Evolutionary conservation across 2,797 vertebrate species (phyloP).

Genomic region (Enteromius afrohamiltoni): DNA sequence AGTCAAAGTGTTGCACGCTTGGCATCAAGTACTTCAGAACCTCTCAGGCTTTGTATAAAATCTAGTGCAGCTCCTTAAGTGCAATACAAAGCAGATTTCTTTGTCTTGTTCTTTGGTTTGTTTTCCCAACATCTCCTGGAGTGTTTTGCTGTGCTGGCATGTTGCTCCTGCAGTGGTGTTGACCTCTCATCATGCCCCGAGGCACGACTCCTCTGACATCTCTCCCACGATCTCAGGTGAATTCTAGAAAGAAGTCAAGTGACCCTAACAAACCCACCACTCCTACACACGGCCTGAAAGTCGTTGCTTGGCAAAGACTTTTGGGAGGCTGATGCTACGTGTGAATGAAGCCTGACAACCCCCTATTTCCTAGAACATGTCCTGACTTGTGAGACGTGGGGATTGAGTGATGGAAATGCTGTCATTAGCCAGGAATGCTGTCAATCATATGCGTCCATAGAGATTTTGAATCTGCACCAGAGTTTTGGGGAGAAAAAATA

Average conservation of each 20-base stretch:
- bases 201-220: slow-evolving; percentile 35
- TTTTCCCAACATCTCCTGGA: neutral
- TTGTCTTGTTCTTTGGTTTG: slow-evolving; percentile 3
- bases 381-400: slow-evolving; percentile 33
- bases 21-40: neutral
- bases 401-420: slow-evolving; percentile 24
- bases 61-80: neutral
- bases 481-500: neutral
- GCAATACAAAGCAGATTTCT: slow-evolving; percentile 6
- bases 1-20: neutral
- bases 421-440: slow-evolving; percentile 52
- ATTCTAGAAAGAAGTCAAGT: slow-evolving; percentile 34
- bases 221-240: slow-evolving; percentile 43
- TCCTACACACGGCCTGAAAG: slow-evolving; percentile 16
- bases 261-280: slow-evolving; percentile 31
- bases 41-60: neutral
- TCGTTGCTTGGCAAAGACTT: neutral
- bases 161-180: slow-evolving; percentile 22
- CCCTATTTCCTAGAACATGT: slow-evolving; percentile 25
- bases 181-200: slow-evolving; percentile 34
- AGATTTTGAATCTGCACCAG: neutral
- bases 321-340: slow-evolving; percentile 8
- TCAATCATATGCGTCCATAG: slow-evolving; percentile 17
- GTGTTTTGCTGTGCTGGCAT: slow-evolving; percentile 30
- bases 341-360: slow-evolving; percentile 45